These are phyloP conservation scores for Hesperophylax magnus DNA, from an alignment of 1,140 invertebrate genomes.

Conservation along the genomic window DNA sequence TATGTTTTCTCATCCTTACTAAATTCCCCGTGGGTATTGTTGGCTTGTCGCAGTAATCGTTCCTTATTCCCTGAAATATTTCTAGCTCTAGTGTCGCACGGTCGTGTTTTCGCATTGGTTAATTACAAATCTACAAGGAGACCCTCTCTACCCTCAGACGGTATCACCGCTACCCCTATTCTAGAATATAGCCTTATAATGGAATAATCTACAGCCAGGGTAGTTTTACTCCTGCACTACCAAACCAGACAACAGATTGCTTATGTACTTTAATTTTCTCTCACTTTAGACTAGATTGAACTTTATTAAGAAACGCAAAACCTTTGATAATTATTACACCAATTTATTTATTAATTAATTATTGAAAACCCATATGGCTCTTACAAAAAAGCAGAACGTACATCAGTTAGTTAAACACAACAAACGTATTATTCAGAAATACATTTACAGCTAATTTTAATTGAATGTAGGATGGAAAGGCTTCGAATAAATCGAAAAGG, in stretches of 20 bases:
- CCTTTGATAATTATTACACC: no score
- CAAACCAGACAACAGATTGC: constrained; percentile 26
- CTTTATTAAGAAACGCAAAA: background rate
- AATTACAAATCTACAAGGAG: constrained; percentile 40
- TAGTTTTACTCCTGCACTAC: background rate
- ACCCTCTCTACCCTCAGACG: constrained; percentile 14
- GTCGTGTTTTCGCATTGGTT: constrained; percentile 41
- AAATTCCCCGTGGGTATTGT: constrained; percentile 1
- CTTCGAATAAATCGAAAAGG: no score
- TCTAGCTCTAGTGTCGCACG: constrained; percentile 26
- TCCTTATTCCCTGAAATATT: constrained; percentile 47
- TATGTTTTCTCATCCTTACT: background rate
- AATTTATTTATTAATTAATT: no score
- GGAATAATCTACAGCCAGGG: background rate
- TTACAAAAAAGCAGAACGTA: no score
- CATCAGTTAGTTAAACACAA: no score
- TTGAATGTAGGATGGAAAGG: no score
- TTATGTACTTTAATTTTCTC: background rate
- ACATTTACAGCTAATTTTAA: no score
- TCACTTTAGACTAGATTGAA: background rate
- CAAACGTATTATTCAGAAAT: no score
- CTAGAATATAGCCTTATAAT: background rate
- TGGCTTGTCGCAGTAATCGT: constrained; percentile 33
- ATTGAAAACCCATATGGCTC: no score
- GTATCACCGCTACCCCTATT: background rate